Evolutionary conservation across 2,113 vertebrate species (phyloP).

Genomic region (Alosa alosa): DNA sequence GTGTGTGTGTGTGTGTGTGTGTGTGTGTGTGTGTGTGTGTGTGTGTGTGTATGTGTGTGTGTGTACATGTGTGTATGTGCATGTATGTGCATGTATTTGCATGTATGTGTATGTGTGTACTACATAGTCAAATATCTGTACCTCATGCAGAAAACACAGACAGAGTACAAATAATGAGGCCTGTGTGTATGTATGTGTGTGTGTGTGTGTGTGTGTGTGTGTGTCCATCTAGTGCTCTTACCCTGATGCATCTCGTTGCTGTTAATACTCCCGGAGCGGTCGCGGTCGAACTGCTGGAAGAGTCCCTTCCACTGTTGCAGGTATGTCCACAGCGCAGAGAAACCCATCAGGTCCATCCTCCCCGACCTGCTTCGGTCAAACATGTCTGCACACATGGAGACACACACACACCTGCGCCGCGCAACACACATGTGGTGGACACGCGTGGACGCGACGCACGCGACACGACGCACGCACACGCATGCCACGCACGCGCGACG

Average conservation of each 20-base stretch:
- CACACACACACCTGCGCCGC: neutral
- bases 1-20: no score
- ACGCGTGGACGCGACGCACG: no score
- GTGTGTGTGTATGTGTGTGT: neutral
- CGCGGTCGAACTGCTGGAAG: conserved; percentile 91
- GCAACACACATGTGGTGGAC: no score
- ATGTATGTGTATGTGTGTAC: neutral
- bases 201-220: neutral
- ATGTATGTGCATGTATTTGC: neutral
- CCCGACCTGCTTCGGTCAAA: conserved; percentile 87
- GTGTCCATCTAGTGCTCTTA: conserved; percentile 55
- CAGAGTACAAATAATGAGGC: no score
- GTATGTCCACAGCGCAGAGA: conserved; percentile 86
- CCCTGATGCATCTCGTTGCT: conserved; percentile 88
- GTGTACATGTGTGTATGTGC: neutral
- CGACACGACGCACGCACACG: no score
- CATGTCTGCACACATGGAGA: conserved; percentile 77
- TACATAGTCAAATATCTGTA: neutral
- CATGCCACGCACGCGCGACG: no score
- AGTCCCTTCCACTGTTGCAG: conserved; percentile 88
- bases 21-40: no score
- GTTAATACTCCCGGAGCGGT: conserved; percentile 85
- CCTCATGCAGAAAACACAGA: no score
- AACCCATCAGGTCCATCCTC: conserved; percentile 83
- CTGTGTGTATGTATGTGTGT: neutral